Percentiles rank a stretch among this genome's conserved stretches.
Conservation (phyloP, 2,113 vertebrate genomes). For the Arvicanthis niloticus region DNA sequence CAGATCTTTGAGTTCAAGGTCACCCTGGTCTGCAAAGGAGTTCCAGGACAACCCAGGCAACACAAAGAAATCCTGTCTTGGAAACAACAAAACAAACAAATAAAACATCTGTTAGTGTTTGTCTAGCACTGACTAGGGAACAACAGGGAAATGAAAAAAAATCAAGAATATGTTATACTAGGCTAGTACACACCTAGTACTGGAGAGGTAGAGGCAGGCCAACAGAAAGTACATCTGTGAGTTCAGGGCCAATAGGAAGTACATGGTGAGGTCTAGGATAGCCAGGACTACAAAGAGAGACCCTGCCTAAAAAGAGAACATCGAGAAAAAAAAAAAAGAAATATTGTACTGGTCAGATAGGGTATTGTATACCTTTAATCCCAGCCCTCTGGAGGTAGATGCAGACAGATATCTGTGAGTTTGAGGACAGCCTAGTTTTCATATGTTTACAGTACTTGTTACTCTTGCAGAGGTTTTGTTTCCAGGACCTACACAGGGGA, state of each 20-base stretch:
- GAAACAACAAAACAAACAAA: background rate
- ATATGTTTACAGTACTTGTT: background rate
- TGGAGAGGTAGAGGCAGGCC: background rate
- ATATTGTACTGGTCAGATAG: background rate
- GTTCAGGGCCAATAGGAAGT: too few species aligned
- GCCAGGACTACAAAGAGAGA: background rate
- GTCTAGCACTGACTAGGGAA: slow-evolving; percentile 79
- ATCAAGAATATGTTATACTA: slow-evolving; percentile 37
- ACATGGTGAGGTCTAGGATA: background rate
- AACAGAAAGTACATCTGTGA: background rate
- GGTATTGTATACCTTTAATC: background rate
- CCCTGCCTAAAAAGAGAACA: background rate
- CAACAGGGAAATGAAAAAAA: slow-evolving; percentile 65
- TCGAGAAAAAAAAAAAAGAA: background rate
- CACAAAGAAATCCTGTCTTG: background rate
- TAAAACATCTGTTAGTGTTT: slow-evolving; percentile 17
- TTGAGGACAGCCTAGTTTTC: background rate
- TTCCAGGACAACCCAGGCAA: background rate
- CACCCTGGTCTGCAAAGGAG: background rate
- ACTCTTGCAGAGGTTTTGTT: background rate
- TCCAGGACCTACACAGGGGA: too few species aligned
- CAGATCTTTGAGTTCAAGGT: too few species aligned
- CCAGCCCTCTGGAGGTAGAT: background rate
- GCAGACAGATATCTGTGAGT: background rate
- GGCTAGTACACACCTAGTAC: background rate